These are phyloP conservation scores for Rhagoletis pomonella DNA, from an alignment of 1,140 invertebrate species.

Conservation along the genomic window DNA sequence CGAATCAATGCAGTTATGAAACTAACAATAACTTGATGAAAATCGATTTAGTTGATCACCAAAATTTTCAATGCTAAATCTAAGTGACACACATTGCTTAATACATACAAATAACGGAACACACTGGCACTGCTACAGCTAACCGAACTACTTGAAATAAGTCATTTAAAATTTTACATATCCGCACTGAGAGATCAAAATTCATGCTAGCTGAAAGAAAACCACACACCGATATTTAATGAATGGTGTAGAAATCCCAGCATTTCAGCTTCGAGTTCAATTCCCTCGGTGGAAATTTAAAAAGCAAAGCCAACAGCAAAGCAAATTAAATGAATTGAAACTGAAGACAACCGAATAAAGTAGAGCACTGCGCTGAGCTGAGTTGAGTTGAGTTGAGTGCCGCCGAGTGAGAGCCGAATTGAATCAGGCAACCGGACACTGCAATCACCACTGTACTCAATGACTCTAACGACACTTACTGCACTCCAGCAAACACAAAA, in stretches of 20 bases:
- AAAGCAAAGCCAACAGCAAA: constrained; percentile 15
- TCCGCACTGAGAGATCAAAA: background rate
- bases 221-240: background rate
- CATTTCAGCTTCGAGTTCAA: constrained; percentile 11
- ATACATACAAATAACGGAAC: background rate
- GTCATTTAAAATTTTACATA: background rate
- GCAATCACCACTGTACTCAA: constrained; percentile 29
- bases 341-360: background rate
- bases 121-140: no score
- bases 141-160: no score
- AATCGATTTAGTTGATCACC: constrained; percentile 1
- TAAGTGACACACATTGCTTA: background rate
- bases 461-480: background rate
- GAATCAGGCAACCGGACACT: constrained; percentile 33
- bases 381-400: background rate
- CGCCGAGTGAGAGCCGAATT: background rate
- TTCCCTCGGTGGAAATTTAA: constrained; percentile 31
- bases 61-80: background rate
- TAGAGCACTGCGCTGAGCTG: background rate
- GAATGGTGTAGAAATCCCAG: background rate
- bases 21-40: background rate
- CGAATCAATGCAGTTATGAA: background rate
- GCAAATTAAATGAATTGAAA: constrained; percentile 44
- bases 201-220: background rate
- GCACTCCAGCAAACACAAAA: background rate